These are phyloP conservation scores for Ammospiza maritima DNA, from an alignment of 2,797 vertebrate species.

Conservation along the genomic window DNA sequence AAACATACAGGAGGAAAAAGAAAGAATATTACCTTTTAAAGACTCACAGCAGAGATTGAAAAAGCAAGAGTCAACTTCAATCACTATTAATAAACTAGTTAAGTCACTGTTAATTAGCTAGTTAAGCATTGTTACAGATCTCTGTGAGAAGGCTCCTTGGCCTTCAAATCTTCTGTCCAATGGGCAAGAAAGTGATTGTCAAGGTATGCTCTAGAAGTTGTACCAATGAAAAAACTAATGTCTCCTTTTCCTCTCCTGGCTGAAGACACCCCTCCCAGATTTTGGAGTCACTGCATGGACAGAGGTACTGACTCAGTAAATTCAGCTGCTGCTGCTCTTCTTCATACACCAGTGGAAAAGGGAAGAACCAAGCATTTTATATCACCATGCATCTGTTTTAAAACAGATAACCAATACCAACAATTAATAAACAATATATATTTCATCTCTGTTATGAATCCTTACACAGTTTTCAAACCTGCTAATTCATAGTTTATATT, in stretches of 20 bases:
- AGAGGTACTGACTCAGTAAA: not conserved
- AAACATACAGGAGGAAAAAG: not conserved
- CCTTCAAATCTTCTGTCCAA: not conserved
- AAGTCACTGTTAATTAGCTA: not conserved
- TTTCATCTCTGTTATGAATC: not conserved
- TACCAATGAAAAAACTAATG: not conserved
- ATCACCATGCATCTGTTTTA: not conserved
- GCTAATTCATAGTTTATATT: not conserved
- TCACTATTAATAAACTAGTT: not conserved
- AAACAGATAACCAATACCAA: not conserved
- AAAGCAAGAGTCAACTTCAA: not conserved
- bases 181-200: not conserved
- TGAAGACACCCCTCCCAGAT: not conserved
- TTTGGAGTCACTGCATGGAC: not conserved
- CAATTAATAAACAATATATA: not conserved
- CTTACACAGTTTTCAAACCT: not conserved
- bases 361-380: not conserved
- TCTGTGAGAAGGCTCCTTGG: not conserved
- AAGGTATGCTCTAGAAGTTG: not conserved
- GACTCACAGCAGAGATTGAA: not conserved
- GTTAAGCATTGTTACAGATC: not conserved
- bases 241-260: not conserved
- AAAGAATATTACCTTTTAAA: not conserved
- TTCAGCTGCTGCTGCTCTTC: not conserved
- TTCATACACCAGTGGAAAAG: not conserved